Evolutionary conservation across 35 echinoderm and acorn worm genomes (phyloP), one percentile per base, ranked within the genome.

Genomic region (Apostichopus parvimensis): DNA sequence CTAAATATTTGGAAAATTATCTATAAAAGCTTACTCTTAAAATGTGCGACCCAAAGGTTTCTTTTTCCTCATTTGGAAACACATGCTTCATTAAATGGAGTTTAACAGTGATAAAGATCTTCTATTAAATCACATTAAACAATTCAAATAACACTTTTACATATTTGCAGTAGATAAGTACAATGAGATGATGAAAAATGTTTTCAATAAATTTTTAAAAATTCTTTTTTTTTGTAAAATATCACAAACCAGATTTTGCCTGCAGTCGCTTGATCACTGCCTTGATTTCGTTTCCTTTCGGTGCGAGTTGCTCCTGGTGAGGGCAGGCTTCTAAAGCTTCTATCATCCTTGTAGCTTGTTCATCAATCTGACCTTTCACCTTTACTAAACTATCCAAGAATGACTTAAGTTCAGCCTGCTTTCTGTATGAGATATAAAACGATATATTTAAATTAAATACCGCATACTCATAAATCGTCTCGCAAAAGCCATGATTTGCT

Each of bases 321-420:
- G 83, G 84, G 85, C 85, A 92, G 18, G 28, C 59, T 9, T 85
- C 77, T 15, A 95, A 78, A 14, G 64, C 52, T 53, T 87, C 73
- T 28, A 92, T 59, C 9, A 95, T 89, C 61, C 86, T 92, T 60
- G 56, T 73, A 26, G 94, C 83, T 83, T 92, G 64, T 23, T 93
- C 94, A 68, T 92, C 86, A 24, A 95, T 87, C 79, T 95, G 94
- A 81, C 79, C 92, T 70, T 92, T 89, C 76, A 95, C 94, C 54
- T 80, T 82, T 14, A 65, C 92, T 72, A 95, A 82, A 86, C 94
- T 95, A 25, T 90, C 80, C 20, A 93, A 82, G 65, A 88, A 95
- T 76, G 92, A 76, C 45, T 93, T 82, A 25, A 77, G 75, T 78
- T 95, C 94, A 66, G 62, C 77, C 28, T 92, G 80, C 61, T 82